Conservation (phyloP, 2,888 invertebrate genomes). For the Nymphalis urticae region DNA sequence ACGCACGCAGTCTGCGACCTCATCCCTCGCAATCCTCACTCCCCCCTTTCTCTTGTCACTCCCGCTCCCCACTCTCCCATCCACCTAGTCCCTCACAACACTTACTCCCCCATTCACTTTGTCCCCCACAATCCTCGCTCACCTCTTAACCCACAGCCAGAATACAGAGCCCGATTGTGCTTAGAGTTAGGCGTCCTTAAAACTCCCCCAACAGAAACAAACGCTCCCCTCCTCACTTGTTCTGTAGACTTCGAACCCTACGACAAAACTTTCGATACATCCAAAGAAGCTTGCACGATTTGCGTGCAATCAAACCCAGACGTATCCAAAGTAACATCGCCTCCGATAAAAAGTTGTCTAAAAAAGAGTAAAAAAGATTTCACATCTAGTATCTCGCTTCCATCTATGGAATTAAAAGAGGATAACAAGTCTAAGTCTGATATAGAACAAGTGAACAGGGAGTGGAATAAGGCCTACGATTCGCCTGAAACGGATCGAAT, state of each 20-base stretch:
- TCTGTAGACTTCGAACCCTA: conserved; percentile 68
- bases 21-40: conserved; percentile 51
- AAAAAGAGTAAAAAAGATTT: conserved; percentile 63
- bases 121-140: conserved; percentile 43
- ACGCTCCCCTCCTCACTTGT: conserved; percentile 58
- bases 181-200: conserved; percentile 77
- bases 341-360: conserved; percentile 74
- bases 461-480: conserved; percentile 68
- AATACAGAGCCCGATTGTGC: conserved; percentile 76
- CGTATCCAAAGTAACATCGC: conserved; percentile 64
- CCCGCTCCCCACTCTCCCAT: conserved; percentile 9
- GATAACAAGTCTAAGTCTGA: conserved; percentile 57
- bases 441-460: conserved; percentile 65
- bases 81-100: conserved; percentile 39
- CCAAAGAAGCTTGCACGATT: conserved; percentile 66
- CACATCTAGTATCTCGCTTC: conserved; percentile 63
- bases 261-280: conserved; percentile 58
- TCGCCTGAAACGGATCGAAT: conserved; percentile 82
- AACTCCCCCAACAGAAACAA: conserved; percentile 48
- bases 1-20: conserved; percentile 70
- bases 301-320: conserved; percentile 72
- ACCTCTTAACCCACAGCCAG: conserved; percentile 44
- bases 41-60: conserved; percentile 6
- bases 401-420: conserved; percentile 61
- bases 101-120: conserved; percentile 41